Percentiles rank a stretch among this genome's conserved stretches.
Evolutionary conservation across 1,140 invertebrate genomes (phyloP).

Genomic region (Nephila pilipes): DNA sequence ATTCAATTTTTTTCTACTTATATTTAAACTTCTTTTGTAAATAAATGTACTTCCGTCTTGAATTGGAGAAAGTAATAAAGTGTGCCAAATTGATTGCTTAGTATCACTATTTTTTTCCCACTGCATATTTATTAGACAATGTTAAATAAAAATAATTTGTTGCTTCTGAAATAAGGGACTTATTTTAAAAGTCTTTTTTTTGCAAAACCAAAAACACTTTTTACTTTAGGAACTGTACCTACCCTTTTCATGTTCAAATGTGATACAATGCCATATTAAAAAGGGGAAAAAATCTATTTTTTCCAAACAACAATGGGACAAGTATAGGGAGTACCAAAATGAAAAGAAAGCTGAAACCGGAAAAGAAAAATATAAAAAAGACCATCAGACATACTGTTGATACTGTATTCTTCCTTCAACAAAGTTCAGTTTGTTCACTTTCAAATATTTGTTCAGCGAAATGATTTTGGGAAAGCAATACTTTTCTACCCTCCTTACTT

Average conservation of each 20-base stretch:
- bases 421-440: slow-evolving; percentile 59
- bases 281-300: not conserved
- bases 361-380: not conserved
- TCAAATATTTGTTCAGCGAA: slow-evolving; percentile 56
- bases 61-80: no score
- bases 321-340: slow-evolving; percentile 47
- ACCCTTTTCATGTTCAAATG: slow-evolving; percentile 24
- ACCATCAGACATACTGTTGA: slow-evolving; percentile 17
- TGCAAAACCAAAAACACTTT: not conserved
- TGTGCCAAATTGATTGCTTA: no score
- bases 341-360: slow-evolving; percentile 2
- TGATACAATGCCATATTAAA: not conserved
- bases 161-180: not conserved
- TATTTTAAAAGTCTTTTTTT: not conserved
- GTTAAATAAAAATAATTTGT: no score
- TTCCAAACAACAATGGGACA: slow-evolving; percentile 24
- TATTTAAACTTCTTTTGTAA: no score
- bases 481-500: slow-evolving; percentile 4
- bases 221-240: not conserved
- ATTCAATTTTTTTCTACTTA: no score
- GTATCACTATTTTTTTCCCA: no score
- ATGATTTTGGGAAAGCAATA: slow-evolving; percentile 52
- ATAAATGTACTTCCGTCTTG: no score
- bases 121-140: no score
- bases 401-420: not conserved